Evolutionary conservation across 2,797 vertebrate species (phyloP).

Genomic region (Macroramphosus scolopax): DNA sequence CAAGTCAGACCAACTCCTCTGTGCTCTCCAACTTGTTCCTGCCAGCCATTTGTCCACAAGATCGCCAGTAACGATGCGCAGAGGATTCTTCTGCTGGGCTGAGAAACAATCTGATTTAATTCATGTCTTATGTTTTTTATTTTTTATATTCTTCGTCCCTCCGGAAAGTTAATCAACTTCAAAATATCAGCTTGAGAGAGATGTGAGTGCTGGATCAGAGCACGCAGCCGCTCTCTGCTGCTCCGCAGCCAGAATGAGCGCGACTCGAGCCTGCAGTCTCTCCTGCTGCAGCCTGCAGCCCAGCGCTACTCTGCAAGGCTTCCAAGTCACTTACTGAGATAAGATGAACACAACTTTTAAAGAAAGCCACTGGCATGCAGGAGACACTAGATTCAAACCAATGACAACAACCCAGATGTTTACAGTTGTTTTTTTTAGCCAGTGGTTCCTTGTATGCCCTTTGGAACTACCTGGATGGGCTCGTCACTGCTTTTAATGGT

Average conservation of each 20-base stretch:
- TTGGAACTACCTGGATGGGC: conserved; percentile 14
- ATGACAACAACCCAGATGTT: not conserved
- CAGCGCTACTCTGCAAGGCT: no score
- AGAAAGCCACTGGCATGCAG: no score
- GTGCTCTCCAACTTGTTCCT: conserved; percentile 41
- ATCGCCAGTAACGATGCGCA: conserved; percentile 6
- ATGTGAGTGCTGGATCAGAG: conserved; percentile 7
- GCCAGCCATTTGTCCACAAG: conserved; percentile 25
- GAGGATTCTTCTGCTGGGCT: conserved; percentile 12
- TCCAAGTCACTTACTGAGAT: no score
- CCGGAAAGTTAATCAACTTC: conserved; percentile 36
- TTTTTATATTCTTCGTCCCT: not conserved
- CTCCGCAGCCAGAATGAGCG: conserved; percentile 43
- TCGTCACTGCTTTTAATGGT: no score
- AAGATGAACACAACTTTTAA: no score
- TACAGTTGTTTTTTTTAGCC: no score
- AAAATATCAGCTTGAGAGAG: conserved; percentile 21
- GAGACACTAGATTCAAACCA: conserved; percentile 6
- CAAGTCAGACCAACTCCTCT: conserved; percentile 49
- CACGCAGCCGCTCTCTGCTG: conserved; percentile 26
- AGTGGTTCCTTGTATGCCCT: conserved; percentile 13
- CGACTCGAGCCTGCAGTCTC: conserved; percentile 14
- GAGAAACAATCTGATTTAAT: conserved; percentile 7
- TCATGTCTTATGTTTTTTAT: not conserved
- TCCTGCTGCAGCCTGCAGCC: conserved; percentile 20